A percentile compares a stretch with the other conserved stretches of the same genome.
Evolutionary conservation across 37 sponge, comb jelly and placozoan genomes (phyloP).

Genomic region (Chondrosia reniformis): DNA sequence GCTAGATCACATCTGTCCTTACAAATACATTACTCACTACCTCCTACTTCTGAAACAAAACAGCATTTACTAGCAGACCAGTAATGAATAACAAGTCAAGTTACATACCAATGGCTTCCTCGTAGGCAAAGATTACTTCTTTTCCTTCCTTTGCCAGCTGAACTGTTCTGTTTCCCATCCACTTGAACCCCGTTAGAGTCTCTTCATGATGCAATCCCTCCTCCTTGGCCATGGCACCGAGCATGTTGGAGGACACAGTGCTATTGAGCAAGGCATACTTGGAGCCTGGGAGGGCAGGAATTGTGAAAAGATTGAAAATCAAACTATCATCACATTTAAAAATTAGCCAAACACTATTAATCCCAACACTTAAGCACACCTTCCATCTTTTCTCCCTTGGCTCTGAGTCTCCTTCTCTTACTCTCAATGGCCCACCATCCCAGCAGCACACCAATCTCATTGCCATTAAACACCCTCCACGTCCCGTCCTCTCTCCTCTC

Average conservation of each 20-base stretch:
- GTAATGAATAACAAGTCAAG: no score
- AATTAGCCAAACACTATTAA: no score
- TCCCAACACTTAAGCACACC: slow-evolving; percentile 31
- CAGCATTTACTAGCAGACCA: no score
- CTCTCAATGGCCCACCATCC: slow-evolving; percentile 88
- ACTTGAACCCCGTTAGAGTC: slow-evolving; percentile 98
- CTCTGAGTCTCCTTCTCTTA: slow-evolving; percentile 53
- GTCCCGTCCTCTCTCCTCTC: slow-evolving; percentile 57
- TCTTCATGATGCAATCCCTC: slow-evolving; percentile 95
- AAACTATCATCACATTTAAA: no score
- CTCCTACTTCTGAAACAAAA: no score
- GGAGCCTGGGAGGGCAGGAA: slow-evolving; percentile 44
- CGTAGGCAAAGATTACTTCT: slow-evolving; percentile 90
- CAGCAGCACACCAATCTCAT: slow-evolving; percentile 87
- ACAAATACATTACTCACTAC: no score
- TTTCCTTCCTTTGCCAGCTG: slow-evolving; percentile 59
- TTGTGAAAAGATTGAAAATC: no score
- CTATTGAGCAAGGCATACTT: slow-evolving; percentile 88
- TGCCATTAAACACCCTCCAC: slow-evolving; percentile 97
- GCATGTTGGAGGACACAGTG: slow-evolving; percentile 93
- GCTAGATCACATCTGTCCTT: no score
- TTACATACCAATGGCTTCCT: slow-evolving; percentile 86
- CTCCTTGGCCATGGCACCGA: slow-evolving; percentile 68
- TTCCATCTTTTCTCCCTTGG: slow-evolving; percentile 34
- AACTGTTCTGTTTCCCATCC: slow-evolving; percentile 95